phyloP scores from a whole-genome alignment of 2,797 vertebrate species.

The Enteromius viviparus region DNA sequence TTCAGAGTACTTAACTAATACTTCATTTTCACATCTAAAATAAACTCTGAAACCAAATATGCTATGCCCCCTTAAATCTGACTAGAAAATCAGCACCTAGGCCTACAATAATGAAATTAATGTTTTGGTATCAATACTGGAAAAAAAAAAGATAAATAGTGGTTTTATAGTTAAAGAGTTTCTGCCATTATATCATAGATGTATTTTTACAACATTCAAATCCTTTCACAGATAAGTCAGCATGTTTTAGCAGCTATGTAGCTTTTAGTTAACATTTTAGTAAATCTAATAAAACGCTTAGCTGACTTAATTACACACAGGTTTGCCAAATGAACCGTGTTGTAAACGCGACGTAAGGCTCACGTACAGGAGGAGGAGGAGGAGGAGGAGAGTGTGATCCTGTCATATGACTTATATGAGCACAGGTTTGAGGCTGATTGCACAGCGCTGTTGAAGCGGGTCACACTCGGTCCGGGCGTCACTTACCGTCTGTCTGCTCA shows the following conservation, averaged over 20 bases:
- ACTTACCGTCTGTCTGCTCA: constrained; percentile 3
- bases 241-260: too few relatives aligned
- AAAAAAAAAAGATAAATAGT: background rate
- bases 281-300: background rate
- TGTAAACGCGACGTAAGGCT: background rate
- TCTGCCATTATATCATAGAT: too few relatives aligned
- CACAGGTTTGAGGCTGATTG: constrained; percentile 54
- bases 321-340: constrained; percentile 15
- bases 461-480: constrained; percentile 32
- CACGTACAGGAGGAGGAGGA: background rate
- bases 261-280: background rate
- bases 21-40: background rate
- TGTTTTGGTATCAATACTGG: background rate
- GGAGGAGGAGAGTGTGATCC: background rate
- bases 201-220: background rate
- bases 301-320: constrained; percentile 17
- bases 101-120: background rate
- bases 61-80: background rate
- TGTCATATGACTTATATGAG: constrained; percentile 79
- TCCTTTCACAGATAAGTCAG: too few relatives aligned
- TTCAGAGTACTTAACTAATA: background rate
- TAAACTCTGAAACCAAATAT: background rate
- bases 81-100: background rate
- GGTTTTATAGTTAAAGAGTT: background rate
- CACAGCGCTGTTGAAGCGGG: constrained; percentile 29